These are phyloP conservation scores for Rhagoletis pomonella DNA, from an alignment of 1,140 invertebrate genomes.

Conservation along the genomic window DNA sequence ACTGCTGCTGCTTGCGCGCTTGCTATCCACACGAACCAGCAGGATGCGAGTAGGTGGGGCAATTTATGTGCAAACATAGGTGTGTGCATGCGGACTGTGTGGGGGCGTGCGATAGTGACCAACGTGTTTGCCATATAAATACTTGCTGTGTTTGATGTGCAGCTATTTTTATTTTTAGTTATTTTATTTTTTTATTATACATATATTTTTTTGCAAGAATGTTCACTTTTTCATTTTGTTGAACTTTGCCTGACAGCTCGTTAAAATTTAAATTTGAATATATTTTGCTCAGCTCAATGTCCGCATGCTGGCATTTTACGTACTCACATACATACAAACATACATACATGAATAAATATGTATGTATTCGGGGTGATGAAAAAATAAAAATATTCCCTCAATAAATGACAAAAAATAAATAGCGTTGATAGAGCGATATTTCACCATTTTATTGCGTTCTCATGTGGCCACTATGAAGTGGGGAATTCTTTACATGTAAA, in stretches of 20 bases:
- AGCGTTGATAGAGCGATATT: background rate
- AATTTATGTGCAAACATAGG: background rate
- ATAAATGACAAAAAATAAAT: background rate
- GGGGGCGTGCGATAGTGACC: background rate
- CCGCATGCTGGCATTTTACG: background rate
- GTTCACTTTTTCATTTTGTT: background rate
- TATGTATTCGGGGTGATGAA: background rate
- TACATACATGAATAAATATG: too few species aligned
- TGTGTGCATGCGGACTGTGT: background rate
- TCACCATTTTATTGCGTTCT: background rate
- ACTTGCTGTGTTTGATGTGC: background rate
- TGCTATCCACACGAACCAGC: background rate
- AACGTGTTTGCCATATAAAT: background rate
- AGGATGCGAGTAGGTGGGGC: background rate
- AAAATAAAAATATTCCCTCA: background rate
- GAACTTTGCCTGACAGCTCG: background rate
- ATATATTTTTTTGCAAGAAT: background rate
- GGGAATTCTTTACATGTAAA: background rate
- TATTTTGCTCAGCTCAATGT: background rate
- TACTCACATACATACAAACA: background rate
- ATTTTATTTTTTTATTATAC: too few species aligned
- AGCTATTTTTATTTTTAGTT: background rate
- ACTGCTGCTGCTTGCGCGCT: background rate
- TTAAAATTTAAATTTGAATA: constrained; percentile 13
- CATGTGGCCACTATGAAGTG: background rate